Conservation (phyloP, 2,113 vertebrate species). For the Phodopus roborovskii region DNA sequence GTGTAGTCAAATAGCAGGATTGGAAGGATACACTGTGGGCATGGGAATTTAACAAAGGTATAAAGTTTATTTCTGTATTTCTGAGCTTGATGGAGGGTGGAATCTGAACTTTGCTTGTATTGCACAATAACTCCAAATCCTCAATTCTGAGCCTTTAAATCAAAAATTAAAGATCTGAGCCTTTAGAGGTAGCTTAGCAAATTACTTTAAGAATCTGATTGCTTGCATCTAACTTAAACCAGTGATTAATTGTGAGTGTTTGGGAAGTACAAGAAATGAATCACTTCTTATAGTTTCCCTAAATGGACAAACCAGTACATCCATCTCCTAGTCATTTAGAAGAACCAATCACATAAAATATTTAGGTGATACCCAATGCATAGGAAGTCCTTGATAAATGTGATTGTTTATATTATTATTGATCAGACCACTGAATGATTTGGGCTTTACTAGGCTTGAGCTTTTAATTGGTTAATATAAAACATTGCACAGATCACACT, state of each 20-base stretch:
- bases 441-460: neutral
- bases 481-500: neutral
- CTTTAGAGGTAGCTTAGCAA: neutral
- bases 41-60: neutral
- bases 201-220: conserved; percentile 14
- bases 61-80: neutral
- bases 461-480: conserved; percentile 56
- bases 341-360: conserved; percentile 7
- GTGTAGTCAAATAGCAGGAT: neutral
- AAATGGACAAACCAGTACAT: neutral
- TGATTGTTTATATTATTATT: conserved; percentile 49
- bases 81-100: neutral
- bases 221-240: conserved; percentile 53
- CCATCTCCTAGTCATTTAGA: neutral
- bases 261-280: neutral
- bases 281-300: neutral
- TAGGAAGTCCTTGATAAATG: conserved; percentile 47
- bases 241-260: neutral
- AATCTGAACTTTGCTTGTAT: neutral
- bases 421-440: conserved; percentile 3
- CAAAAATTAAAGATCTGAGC: neutral
- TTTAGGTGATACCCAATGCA: neutral
- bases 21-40: neutral
- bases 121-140: neutral
- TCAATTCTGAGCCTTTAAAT: neutral